phyloP scores from a whole-genome alignment of 2,888 invertebrate genomes.

The Drosophila lacicola region DNA sequence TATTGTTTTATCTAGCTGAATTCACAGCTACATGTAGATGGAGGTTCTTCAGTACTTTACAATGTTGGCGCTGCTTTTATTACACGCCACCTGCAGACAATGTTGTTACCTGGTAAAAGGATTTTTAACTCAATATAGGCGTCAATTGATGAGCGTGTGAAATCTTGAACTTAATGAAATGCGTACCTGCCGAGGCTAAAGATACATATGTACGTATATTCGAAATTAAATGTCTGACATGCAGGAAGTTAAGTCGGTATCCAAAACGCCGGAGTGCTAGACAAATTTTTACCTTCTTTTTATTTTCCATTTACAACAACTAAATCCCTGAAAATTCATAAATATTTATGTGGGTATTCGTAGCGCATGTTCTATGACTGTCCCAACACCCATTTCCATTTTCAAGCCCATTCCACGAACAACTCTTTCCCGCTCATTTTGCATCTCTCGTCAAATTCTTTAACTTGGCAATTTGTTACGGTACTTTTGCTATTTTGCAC shows the following conservation, averaged over 20 bases:
- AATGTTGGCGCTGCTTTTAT: conserved; percentile 51
- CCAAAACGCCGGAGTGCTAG: neutral
- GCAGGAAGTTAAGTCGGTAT: neutral
- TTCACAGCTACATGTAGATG: conserved; percentile 52
- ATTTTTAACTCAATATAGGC: conserved; percentile 28
- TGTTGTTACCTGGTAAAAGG: conserved; percentile 21
- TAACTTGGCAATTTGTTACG: conserved; percentile 72
- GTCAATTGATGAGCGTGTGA: conserved; percentile 64
- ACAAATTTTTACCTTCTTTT: neutral
- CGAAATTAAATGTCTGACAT: neutral
- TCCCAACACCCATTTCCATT: conserved; percentile 33
- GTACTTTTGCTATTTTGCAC: conserved; percentile 62
- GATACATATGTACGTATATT: neutral
- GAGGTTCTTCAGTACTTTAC: conserved; percentile 50
- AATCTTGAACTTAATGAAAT: conserved; percentile 32
- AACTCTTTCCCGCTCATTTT: conserved; percentile 50
- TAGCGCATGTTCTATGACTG: conserved; percentile 23
- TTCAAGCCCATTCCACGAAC: conserved; percentile 58
- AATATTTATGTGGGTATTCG: conserved; percentile 64
- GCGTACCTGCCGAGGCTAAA: neutral
- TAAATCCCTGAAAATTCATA: conserved; percentile 58
- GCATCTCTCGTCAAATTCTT: conserved; percentile 69
- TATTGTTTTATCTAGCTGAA: conserved; percentile 68
- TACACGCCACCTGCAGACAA: conserved; percentile 13
- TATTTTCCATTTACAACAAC: conserved; percentile 1